phyloP scores from a whole-genome alignment of 1,140 invertebrate genomes.

The Nephotettix cincticeps region DNA sequence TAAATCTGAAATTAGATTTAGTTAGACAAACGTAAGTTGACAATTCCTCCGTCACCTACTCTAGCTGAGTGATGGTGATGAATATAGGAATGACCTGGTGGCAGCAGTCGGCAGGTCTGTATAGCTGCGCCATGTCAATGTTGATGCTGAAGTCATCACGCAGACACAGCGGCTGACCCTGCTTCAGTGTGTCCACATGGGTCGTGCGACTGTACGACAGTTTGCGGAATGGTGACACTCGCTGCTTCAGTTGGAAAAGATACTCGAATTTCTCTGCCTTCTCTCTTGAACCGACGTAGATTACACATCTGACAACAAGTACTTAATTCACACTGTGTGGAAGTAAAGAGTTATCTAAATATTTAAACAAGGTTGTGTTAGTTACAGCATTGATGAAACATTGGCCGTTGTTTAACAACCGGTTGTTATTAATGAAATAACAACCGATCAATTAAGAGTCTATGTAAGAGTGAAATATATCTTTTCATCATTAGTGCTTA shows the following conservation, averaged over 20 bases:
- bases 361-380: no score
- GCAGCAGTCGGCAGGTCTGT: background rate
- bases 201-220: background rate
- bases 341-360: no score
- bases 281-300: background rate
- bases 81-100: background rate
- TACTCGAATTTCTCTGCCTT: slow-evolving; percentile 7
- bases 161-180: background rate
- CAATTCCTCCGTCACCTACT: no score
- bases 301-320: slow-evolving; percentile 8
- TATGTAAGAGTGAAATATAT: no score
- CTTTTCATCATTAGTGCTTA: no score
- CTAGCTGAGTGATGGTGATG: background rate
- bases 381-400: no score
- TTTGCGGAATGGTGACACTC: background rate
- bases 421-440: no score
- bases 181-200: slow-evolving; percentile 5
- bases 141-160: slow-evolving; percentile 4
- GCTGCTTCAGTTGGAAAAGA: slow-evolving; percentile 6
- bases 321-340: no score
- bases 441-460: no score
- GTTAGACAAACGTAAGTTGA: no score
- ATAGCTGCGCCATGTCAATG: background rate
- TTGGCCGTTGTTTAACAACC: no score
- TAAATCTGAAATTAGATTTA: no score